Evolutionary conservation across 2,888 invertebrate species (phyloP).

Genomic region (Augochlorella aurata): DNA sequence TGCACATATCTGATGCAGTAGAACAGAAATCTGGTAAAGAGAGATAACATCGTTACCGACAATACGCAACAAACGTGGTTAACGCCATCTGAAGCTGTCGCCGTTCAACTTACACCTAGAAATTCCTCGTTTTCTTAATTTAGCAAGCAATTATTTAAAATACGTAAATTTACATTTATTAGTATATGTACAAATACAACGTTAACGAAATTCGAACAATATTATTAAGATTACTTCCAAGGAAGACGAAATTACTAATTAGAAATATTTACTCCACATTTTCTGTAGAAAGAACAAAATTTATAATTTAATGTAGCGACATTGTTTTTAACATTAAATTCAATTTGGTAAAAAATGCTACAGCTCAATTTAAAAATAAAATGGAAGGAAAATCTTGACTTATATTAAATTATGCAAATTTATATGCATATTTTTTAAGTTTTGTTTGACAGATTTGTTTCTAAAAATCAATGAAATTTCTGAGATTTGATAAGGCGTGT

Average conservation of each 20-base stretch:
- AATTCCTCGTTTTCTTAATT: slow-evolving; percentile 36
- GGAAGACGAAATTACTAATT: background rate
- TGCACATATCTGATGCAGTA: background rate
- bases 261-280: background rate
- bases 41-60: slow-evolving; percentile 65
- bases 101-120: slow-evolving; percentile 53
- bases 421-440: background rate
- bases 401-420: too few species aligned
- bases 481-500: too few species aligned
- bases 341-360: background rate
- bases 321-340: too few species aligned
- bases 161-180: background rate
- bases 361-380: background rate
- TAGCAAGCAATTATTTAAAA: slow-evolving; percentile 8
- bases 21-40: slow-evolving; percentile 34
- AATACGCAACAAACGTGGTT: slow-evolving; percentile 50
- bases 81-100: slow-evolving; percentile 67
- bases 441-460: background rate
- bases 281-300: background rate
- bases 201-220: background rate
- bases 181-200: slow-evolving; percentile 17
- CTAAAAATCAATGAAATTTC: background rate
- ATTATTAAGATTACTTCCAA: background rate
- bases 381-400: background rate
- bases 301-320: background rate